Percentiles rank a stretch among this genome's conserved stretches.
Evolutionary conservation across 2,888 invertebrate species (phyloP).

Genomic region (Nesidiocoris tenuis): DNA sequence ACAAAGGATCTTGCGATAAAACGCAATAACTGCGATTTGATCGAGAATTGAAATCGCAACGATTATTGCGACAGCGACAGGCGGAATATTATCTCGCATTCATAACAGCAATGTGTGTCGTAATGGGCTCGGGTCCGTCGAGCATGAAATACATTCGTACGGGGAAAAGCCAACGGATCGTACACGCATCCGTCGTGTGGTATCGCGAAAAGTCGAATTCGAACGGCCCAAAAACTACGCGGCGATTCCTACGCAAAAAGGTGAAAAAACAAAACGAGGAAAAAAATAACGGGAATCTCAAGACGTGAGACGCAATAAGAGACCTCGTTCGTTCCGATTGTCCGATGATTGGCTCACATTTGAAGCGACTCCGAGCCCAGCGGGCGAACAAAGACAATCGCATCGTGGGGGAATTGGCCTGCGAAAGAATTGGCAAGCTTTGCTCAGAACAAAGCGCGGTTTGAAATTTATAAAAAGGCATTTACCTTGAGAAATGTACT

Average conservation of each 20-base stretch:
- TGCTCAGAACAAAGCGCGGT: slow-evolving; percentile 2
- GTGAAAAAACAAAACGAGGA: slow-evolving; percentile 5
- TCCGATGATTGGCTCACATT: neutral
- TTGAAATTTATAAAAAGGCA: neutral
- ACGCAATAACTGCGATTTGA: neutral
- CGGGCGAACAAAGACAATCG: neutral
- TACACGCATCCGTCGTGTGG: neutral
- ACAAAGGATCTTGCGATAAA: neutral
- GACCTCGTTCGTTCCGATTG: neutral
- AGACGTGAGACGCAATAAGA: slow-evolving; percentile 31
- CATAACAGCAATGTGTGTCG: slow-evolving; percentile 19
- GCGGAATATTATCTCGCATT: slow-evolving; percentile 14
- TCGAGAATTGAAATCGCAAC: neutral
- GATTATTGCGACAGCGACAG: too few relatives aligned
- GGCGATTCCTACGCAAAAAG: neutral
- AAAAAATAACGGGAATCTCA: slow-evolving; percentile 32
- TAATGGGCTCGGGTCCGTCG: slow-evolving; percentile 13
- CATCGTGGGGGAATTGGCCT: neutral
- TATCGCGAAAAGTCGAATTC: neutral
- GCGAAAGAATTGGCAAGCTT: neutral
- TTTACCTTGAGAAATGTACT: slow-evolving; percentile 13
- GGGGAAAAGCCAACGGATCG: neutral
- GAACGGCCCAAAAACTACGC: neutral
- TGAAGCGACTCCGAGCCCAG: slow-evolving; percentile 4
- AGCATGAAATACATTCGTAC: slow-evolving; percentile 18